Evolutionary conservation across 2,888 invertebrate species (phyloP), one percentile per base, ranked within the genome.

Genomic region (Microplitis manilae): DNA sequence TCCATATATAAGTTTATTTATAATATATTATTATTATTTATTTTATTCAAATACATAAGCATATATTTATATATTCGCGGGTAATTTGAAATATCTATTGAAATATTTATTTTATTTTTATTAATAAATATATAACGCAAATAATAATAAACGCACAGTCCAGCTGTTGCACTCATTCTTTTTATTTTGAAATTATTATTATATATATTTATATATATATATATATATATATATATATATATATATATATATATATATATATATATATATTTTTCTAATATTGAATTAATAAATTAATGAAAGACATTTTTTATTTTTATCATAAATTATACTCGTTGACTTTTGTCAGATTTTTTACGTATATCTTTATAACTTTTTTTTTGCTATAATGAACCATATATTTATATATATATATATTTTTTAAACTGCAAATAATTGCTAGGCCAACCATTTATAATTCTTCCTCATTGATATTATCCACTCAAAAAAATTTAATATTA

Each of bases 301-400:
- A 89, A 89, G 88, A 89, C 89, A 81, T 86, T 84, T 85, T 80
- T 80, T 84, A 50, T 50, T 50, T 9, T 50, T 50, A 50, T 50
- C 13, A 13, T 13, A 50, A 50, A 50, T 50, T 50, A 50, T 50
- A 50, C 81, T 83, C 83, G 81, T 73, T 79, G 75, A 79, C 70
- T 78, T 77, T 75, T 8, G n/a, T 70, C 1, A 30, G 41, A 70
- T 76, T 39, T 73, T 77, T 69, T 50, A 76, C 30, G 30, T 30
- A 30, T 30, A 73, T 5, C 17, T 73, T 67, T 65, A 67, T 13
- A 20, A 60, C 15, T 65, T 73, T 13, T 65, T 65, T 50, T 50
- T 50, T 13, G 50, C 50, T 50, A 13, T 50, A 50, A 8, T 50
- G 50, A 50, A 50, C 50, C 8, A 13, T 50, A 50, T 8, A 50